Evolutionary conservation across 2,113 vertebrate species (phyloP).

Genomic region (Lophura nycthemera): DNA sequence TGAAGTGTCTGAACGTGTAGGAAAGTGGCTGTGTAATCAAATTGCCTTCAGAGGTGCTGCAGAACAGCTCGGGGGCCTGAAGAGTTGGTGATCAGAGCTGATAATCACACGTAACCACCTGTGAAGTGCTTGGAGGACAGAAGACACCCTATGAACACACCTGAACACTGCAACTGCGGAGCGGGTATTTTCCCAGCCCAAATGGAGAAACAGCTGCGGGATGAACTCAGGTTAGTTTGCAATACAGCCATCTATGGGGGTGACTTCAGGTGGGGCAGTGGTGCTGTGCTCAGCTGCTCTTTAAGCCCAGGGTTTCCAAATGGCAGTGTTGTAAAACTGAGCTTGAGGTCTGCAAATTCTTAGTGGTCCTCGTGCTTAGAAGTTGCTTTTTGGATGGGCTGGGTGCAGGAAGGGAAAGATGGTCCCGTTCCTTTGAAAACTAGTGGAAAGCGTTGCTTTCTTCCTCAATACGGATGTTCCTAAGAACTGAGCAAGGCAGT

Average conservation of each 20-base stretch:
- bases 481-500: rapidly evolving
- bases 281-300: not conserved
- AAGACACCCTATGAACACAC: not conserved
- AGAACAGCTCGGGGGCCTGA: constrained; percentile 48
- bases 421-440: not conserved
- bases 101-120: not conserved
- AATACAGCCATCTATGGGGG: not conserved
- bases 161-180: not conserved
- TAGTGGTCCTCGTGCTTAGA: not conserved
- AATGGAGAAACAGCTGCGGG: not conserved
- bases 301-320: not conserved
- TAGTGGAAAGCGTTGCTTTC: not conserved
- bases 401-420: not conserved
- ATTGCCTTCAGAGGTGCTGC: constrained; percentile 67
- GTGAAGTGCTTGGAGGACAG: constrained; percentile 4
- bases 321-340: not conserved
- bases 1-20: constrained; percentile 59
- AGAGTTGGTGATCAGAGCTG: not conserved
- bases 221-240: not conserved
- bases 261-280: not conserved
- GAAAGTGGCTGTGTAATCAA: constrained; percentile 65
- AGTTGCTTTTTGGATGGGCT: not conserved
- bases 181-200: not conserved
- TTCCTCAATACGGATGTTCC: not conserved
- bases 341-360: not conserved